Conservation (phyloP, 2,888 invertebrate species). For the Caenorhabditis sp. region DNA sequence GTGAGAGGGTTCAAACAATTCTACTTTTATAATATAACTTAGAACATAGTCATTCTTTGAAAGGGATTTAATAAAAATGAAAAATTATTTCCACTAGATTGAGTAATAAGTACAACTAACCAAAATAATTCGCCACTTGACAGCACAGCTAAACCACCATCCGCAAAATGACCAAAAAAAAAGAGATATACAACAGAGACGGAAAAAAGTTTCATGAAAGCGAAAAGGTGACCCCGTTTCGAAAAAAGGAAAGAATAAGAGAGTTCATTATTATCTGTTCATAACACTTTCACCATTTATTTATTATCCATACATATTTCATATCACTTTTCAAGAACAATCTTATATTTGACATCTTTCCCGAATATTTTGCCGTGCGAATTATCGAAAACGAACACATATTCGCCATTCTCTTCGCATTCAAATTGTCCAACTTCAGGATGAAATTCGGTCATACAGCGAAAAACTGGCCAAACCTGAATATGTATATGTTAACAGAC, state of each 20-base stretch:
- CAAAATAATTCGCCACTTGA: background rate
- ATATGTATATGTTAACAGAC: constrained; percentile 1
- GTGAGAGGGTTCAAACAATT: too few species aligned
- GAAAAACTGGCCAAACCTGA: constrained; percentile 61
- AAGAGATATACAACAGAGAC: background rate
- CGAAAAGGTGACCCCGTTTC: constrained; percentile 44
- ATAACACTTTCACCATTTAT: constrained; percentile 16
- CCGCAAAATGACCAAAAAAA: background rate
- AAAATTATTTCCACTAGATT: background rate
- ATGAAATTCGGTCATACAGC: constrained; percentile 63
- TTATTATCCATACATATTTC: background rate
- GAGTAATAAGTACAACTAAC: background rate
- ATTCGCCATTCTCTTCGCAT: constrained; percentile 49
- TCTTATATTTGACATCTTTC: constrained; percentile 64
- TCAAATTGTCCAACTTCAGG: constrained; percentile 60
- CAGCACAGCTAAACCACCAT: background rate
- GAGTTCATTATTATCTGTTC: constrained; percentile 22
- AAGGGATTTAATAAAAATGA: too few species aligned
- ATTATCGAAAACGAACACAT: constrained; percentile 64
- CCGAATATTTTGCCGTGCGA: constrained; percentile 61
- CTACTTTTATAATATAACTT: too few species aligned
- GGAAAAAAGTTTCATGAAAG: constrained; percentile 39
- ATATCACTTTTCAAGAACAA: constrained; percentile 21
- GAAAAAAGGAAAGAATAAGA: constrained; percentile 16
- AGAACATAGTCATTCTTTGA: too few species aligned